phyloP scores from a whole-genome alignment of 1,140 invertebrate genomes.

The Dreissena rostriformis region DNA sequence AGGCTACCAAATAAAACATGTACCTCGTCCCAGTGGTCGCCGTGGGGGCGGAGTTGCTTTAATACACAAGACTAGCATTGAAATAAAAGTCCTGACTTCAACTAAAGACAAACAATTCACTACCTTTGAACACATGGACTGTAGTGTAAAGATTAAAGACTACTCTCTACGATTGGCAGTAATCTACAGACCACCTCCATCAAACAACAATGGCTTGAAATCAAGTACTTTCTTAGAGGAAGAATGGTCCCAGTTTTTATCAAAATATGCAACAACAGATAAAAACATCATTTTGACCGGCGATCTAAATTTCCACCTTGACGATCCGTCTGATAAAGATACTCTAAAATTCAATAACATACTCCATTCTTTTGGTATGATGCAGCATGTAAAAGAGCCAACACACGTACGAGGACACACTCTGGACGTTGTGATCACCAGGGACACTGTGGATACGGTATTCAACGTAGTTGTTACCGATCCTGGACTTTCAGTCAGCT shows the following conservation, averaged over 20 bases:
- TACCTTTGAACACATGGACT: conserved; percentile 33
- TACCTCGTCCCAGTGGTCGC: conserved; percentile 9
- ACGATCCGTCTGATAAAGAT: conserved; percentile 9
- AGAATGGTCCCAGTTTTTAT: conserved; percentile 30
- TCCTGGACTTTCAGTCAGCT: conserved; percentile 41
- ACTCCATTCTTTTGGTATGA: conserved; percentile 29
- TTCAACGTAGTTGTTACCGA: conserved; percentile 14
- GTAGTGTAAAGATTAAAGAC: conserved; percentile 21
- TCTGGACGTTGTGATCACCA: conserved; percentile 51
- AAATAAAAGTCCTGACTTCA: conserved; percentile 8
- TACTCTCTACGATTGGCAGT: conserved; percentile 36
- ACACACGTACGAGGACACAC: conserved; percentile 51
- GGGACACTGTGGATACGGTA: conserved; percentile 23
- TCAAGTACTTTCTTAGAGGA: neutral
- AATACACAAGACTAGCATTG: conserved; percentile 20
- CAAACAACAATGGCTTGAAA: conserved; percentile 8
- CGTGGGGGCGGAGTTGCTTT: conserved; percentile 7
- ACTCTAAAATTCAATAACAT: conserved; percentile 5
- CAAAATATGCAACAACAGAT: conserved; percentile 17
- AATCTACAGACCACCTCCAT: conserved; percentile 12
- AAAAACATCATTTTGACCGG: conserved; percentile 34
- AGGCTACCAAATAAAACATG: conserved; percentile 35
- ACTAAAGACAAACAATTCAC: conserved; percentile 1
- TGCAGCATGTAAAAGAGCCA: conserved; percentile 23
- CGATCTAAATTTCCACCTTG: conserved; percentile 32